Conservation (phyloP, 1,140 invertebrate genomes). For the Drosophila hydei region DNA sequence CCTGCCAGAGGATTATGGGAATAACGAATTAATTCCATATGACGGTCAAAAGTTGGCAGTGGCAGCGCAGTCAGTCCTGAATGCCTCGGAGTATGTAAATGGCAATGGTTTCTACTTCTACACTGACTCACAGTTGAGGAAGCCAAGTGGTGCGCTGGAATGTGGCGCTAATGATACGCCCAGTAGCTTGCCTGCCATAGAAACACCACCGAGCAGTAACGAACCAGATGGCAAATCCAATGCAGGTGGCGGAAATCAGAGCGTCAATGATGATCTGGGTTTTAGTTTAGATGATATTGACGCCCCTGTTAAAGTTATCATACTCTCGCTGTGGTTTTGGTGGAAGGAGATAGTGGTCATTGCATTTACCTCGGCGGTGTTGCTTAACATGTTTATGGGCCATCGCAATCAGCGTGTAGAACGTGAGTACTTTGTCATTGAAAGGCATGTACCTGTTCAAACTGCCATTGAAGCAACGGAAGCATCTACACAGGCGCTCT, state of each 20-base stretch:
- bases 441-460: conserved; percentile 83
- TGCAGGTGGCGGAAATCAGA: conserved; percentile 48
- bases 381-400: conserved; percentile 86
- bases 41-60: conserved; percentile 78
- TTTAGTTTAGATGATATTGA: conserved; percentile 84
- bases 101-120: conserved; percentile 89
- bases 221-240: conserved; percentile 10
- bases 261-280: conserved; percentile 68
- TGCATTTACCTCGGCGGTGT: conserved; percentile 87
- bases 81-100: conserved; percentile 89
- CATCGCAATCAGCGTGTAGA: conserved; percentile 81
- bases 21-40: conserved; percentile 67
- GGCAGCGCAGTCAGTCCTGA: conserved; percentile 88
- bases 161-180: conserved; percentile 58
- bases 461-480: conserved; percentile 81
- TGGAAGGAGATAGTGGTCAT: conserved; percentile 92
- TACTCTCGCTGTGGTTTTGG: conserved; percentile 91
- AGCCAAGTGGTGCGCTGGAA: conserved; percentile 34
- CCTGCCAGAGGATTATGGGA: conserved; percentile 39
- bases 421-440: conserved; percentile 83
- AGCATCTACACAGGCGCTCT: conserved; percentile 67
- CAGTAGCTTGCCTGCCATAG: conserved; percentile 34
- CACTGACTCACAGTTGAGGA: conserved; percentile 82
- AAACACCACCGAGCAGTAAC: conserved; percentile 31
- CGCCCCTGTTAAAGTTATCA: conserved; percentile 86